These are phyloP conservation scores for Lepus americanus DNA, from an alignment of 2,113 vertebrate genomes.

Conservation along the genomic window DNA sequence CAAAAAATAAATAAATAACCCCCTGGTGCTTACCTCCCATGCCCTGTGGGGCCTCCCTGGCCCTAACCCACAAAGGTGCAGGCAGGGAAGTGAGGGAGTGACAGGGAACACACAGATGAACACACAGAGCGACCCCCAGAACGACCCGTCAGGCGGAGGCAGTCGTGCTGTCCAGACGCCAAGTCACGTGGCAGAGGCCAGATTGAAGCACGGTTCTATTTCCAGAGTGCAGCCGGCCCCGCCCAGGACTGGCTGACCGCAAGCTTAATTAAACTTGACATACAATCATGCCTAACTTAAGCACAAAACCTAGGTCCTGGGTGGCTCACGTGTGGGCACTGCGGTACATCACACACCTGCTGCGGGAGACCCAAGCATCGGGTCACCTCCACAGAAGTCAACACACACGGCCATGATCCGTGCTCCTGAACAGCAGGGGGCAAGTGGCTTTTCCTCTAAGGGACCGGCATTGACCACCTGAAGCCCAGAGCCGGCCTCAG, in stretches of 20 bases:
- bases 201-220: background rate
- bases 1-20: too few relatives aligned
- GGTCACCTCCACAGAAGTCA: background rate
- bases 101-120: background rate
- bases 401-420: background rate
- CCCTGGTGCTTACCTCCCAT: too few relatives aligned
- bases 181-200: background rate
- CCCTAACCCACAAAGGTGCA: background rate
- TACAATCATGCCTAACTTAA: background rate
- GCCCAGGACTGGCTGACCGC: background rate
- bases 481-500: background rate
- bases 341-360: background rate
- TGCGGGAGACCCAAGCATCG: background rate
- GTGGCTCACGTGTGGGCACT: background rate
- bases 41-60: background rate
- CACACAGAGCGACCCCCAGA: background rate
- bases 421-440: background rate
- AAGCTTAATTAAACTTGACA: background rate
- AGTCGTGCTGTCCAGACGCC: background rate
- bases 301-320: too few relatives aligned
- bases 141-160: background rate
- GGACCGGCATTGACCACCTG: background rate
- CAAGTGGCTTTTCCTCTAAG: conserved; percentile 1
- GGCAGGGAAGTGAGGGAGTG: background rate
- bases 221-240: background rate